Percentiles rank a stretch among this genome's conserved stretches.
Evolutionary conservation across 2,888 invertebrate species (phyloP).

Genomic region (Oligia latruncula): DNA sequence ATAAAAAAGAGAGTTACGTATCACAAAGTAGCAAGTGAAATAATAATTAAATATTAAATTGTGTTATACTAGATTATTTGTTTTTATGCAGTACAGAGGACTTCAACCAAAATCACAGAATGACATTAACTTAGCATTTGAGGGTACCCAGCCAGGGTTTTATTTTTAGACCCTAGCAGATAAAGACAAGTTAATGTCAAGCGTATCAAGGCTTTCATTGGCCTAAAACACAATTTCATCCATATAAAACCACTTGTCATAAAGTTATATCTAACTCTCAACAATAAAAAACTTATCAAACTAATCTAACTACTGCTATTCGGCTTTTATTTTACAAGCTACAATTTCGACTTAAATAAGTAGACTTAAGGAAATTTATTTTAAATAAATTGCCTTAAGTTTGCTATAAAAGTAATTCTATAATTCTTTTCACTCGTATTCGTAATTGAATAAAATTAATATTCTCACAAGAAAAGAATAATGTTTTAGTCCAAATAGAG

Average conservation of each 20-base stretch:
- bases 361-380: conserved; percentile 13
- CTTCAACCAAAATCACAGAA: not conserved
- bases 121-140: not conserved
- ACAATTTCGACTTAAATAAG: conserved; percentile 22
- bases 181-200: conserved; percentile 11
- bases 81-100: not conserved
- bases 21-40: not conserved
- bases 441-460: conserved; percentile 69
- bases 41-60: conserved; percentile 11
- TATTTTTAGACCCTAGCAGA: not conserved
- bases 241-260: conserved; percentile 36
- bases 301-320: conserved; percentile 23
- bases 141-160: too few species aligned
- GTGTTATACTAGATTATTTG: not conserved
- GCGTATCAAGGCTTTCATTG: conserved; percentile 25
- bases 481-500: conserved; percentile 65
- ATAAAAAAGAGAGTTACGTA: conserved; percentile 7
- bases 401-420: conserved; percentile 43
- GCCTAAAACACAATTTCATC: conserved; percentile 26
- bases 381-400: conserved; percentile 12
- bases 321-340: conserved; percentile 40
- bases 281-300: conserved; percentile 53
- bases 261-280: conserved; percentile 30
- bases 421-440: conserved; percentile 54
- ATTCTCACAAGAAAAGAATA: conserved; percentile 73